Conservation (phyloP, 2,888 invertebrate genomes). For the Synergus laeviventris region DNA sequence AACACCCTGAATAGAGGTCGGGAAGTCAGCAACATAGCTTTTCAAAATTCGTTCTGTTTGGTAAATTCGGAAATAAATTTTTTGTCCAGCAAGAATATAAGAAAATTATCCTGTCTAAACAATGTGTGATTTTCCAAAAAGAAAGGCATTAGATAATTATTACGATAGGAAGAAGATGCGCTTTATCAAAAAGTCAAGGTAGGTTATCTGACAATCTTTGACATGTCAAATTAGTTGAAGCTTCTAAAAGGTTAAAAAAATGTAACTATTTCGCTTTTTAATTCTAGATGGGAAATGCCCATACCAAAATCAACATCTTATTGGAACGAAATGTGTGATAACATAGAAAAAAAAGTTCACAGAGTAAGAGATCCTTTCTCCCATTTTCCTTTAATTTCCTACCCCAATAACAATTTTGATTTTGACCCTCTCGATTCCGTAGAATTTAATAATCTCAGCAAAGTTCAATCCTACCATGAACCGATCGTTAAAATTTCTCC, state of each 20-base stretch:
- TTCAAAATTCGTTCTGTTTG: neutral
- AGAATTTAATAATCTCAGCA: constrained; percentile 34
- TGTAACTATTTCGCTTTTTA: neutral
- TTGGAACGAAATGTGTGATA: constrained; percentile 63
- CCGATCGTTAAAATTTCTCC: constrained; percentile 55
- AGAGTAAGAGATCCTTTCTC: constrained; percentile 65
- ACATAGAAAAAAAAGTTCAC: constrained; percentile 60
- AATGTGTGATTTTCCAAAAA: constrained; percentile 24
- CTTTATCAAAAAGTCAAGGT: constrained; percentile 39
- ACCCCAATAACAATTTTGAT: constrained; percentile 12
- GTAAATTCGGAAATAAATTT: neutral
- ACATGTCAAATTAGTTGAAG: neutral
- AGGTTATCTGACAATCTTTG: constrained; percentile 4
- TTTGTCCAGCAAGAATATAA: neutral
- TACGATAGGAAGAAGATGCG: constrained; percentile 10
- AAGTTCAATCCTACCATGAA: constrained; percentile 42
- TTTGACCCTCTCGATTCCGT: constrained; percentile 33
- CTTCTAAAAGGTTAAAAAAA: neutral
- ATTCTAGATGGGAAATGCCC: constrained; percentile 64
- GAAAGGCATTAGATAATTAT: neutral
- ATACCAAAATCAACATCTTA: constrained; percentile 59
- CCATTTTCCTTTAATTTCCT: constrained; percentile 45
- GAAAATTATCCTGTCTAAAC: neutral
- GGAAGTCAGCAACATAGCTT: neutral
- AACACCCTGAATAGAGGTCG: neutral